A percentile compares a stretch with the other conserved stretches of the same genome.
These are phyloP conservation scores for Indri indri DNA, from an alignment of 2,113 vertebrate genomes.

Conservation along the genomic window DNA sequence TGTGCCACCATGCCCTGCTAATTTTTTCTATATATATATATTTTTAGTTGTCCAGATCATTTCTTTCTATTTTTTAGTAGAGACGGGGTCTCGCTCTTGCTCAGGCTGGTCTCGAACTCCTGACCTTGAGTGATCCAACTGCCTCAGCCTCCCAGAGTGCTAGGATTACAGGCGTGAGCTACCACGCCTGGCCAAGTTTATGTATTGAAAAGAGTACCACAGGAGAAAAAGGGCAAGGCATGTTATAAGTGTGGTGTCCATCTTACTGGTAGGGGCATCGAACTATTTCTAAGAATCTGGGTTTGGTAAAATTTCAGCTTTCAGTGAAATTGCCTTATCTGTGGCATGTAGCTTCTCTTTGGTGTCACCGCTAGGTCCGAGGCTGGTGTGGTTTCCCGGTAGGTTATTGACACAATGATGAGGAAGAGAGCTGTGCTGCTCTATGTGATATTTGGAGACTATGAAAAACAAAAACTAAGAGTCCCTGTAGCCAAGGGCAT, in stretches of 20 bases:
- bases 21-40: too few species aligned
- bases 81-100: too few species aligned
- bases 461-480: background rate
- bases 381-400: background rate
- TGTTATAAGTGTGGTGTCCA: background rate
- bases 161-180: too few species aligned
- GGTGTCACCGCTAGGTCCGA: background rate
- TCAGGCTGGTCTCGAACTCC: too few species aligned
- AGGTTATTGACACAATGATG: background rate
- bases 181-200: too few species aligned
- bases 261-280: conserved; percentile 29
- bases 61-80: too few species aligned
- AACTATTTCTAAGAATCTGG: conserved; percentile 35
- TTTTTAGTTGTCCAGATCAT: too few species aligned
- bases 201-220: background rate
- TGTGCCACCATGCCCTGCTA: too few species aligned
- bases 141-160: too few species aligned
- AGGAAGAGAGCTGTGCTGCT: conserved; percentile 44
- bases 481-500: background rate
- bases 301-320: background rate
- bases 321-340: background rate
- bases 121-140: too few species aligned
- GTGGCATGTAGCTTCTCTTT: background rate
- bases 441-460: background rate
- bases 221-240: background rate